Evolutionary conservation across 2,797 vertebrate species (phyloP).

Genomic region (Hemibagrus guttatus): DNA sequence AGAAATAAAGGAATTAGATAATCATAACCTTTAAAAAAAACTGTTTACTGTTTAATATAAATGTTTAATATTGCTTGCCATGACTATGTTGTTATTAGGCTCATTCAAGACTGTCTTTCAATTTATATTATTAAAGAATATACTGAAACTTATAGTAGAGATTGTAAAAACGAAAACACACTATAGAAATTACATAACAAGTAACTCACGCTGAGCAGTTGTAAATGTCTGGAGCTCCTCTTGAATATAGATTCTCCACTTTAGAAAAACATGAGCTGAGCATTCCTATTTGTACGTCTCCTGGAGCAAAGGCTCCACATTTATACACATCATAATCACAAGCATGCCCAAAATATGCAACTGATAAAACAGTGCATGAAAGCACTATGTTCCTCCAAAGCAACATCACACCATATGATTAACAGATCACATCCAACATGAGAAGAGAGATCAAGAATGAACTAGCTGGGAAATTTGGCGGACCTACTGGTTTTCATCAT

Average conservation of each 20-base stretch:
- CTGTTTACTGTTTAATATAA: background rate
- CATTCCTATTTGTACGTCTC: conserved; percentile 60
- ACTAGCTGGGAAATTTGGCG: background rate
- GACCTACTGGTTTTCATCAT: conserved; percentile 30
- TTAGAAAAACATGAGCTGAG: conserved; percentile 52
- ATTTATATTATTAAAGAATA: background rate
- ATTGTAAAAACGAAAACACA: background rate
- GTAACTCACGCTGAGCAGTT: conserved; percentile 60
- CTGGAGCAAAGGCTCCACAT: conserved; percentile 53
- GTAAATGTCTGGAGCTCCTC: conserved; percentile 50
- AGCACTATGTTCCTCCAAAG: background rate
- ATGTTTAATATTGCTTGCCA: background rate
- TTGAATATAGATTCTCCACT: conserved; percentile 44
- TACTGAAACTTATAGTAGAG: background rate
- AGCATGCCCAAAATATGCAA: conserved; percentile 11
- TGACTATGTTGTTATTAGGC: background rate
- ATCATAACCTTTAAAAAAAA: background rate
- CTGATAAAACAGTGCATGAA: conserved; percentile 19
- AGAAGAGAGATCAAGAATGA: background rate
- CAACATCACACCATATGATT: conserved; percentile 29
- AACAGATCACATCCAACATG: background rate
- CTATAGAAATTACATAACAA: background rate
- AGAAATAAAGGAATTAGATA: background rate
- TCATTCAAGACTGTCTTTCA: too few relatives aligned
- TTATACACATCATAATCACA: conserved; percentile 37